Evolutionary conservation across 2,113 vertebrate species (phyloP).

Genomic region (Sinocyclocheilus rhinocerous): DNA sequence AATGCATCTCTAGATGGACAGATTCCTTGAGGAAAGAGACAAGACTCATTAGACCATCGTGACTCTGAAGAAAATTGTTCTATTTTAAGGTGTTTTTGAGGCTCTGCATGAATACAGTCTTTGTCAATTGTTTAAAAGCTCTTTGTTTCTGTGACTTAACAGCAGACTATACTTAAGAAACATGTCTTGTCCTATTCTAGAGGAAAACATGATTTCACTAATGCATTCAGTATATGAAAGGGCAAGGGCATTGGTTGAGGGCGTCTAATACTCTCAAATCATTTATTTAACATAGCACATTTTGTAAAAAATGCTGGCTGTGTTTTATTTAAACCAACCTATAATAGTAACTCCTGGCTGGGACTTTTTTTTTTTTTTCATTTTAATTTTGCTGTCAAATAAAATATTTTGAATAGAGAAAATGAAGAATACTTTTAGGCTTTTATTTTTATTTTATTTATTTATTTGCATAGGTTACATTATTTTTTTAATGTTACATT

Average conservation of each 20-base stretch:
- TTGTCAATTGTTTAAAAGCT: slow-evolving; percentile 28
- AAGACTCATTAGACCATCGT: not conserved
- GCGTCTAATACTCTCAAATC: not conserved
- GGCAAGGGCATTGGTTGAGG: not conserved
- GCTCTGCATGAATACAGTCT: not conserved
- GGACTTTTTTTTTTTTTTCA: not conserved
- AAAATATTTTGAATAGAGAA: not conserved
- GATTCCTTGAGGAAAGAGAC: slow-evolving; percentile 5
- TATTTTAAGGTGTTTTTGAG: not conserved
- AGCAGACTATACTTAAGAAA: slow-evolving; percentile 25
- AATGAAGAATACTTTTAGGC: no score
- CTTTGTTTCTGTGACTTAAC: slow-evolving; percentile 24
- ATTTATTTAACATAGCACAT: not conserved
- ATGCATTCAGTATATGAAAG: slow-evolving; percentile 5
- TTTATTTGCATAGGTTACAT: no score
- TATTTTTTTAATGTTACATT: no score
- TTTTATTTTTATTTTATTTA: no score
- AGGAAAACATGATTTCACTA: slow-evolving; percentile 21
- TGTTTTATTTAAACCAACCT: slow-evolving; percentile 2
- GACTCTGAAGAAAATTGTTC: not conserved
- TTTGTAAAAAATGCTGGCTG: not conserved
- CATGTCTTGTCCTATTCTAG: not conserved
- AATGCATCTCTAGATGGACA: not conserved
- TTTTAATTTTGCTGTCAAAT: not conserved
- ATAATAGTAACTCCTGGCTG: no score